Evolutionary conservation across 2,888 invertebrate species (phyloP), one percentile per base, ranked within the genome.

Genomic region (Tupiocoris notatus): DNA sequence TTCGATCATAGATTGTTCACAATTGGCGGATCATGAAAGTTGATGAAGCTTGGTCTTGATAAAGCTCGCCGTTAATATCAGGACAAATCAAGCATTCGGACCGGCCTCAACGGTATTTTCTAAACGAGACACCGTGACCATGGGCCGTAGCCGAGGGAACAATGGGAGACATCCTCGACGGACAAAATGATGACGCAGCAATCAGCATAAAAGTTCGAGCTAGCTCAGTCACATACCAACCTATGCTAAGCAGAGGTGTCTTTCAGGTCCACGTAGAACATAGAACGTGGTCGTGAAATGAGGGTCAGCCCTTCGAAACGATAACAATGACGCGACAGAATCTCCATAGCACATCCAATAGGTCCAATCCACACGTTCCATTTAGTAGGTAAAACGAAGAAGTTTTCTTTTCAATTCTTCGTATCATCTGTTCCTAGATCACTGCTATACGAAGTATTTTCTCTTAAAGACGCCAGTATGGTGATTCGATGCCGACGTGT

Each of bases 121-220:
- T 20, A 39, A 61, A 65, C 65, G 65, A 65, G 54, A 65, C 23
- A 65, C 65, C 39, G 39, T 39, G 39, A 39, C 39, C 39, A 12
- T 39, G 65, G 25, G 65, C 54, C 54, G 70, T 70, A 24, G 59
- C 65, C 59, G 59, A 70, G 59, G 59, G 59, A 17, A 70, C 70
- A 70, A 70, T 70, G 16, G 70, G 23, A 24, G 16, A n/a, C 17
- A 39, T 39, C 20, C 24, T 20, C 18, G 3, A 18, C 17, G 57
- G 24, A 25, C 6, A 39, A 39, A 39, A 39, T 39, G 24, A 70
- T 70, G 70, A 70, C 70, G 59, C 58, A 70, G 70, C 70, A 70
- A 59, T 70, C 70, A 58, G 22, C 70, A 24, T 58, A 70, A 23
- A 70, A 59, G 57, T 20, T n/a, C n/a, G n/a, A 9, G 18, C 17